Evolutionary conservation across 2,797 vertebrate genomes (phyloP).

Genomic region (Harpagifer antarcticus): DNA sequence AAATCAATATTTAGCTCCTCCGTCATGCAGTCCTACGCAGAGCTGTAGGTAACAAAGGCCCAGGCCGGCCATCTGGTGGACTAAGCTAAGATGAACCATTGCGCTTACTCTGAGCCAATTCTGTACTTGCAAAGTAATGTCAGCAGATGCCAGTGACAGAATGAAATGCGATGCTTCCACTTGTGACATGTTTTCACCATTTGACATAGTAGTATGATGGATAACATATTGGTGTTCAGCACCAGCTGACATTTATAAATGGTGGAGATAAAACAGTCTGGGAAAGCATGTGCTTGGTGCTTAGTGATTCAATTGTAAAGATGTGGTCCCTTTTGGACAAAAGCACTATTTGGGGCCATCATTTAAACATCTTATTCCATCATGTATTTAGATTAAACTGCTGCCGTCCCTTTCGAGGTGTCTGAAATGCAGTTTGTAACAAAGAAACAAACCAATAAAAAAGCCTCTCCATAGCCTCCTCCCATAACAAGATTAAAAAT

Average conservation of each 20-base stretch:
- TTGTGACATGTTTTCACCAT: slow-evolving; percentile 43
- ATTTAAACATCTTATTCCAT: not conserved
- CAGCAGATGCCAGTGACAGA: slow-evolving; percentile 55
- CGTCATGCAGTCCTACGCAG: slow-evolving; percentile 1
- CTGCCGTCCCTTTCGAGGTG: not conserved
- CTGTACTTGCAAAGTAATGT: slow-evolving; percentile 50
- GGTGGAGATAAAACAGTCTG: not conserved
- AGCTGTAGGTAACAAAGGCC: slow-evolving; percentile 34
- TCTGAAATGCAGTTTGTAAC: slow-evolving; percentile 4
- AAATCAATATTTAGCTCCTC: no score
- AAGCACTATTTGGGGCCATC: not conserved
- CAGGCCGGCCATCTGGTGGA: slow-evolving; percentile 41
- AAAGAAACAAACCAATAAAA: not conserved
- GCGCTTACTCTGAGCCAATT: slow-evolving; percentile 33
- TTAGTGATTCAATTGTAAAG: not conserved
- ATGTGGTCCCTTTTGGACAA: not conserved
- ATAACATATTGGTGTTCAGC: slow-evolving; percentile 36
- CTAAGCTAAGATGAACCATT: slow-evolving; percentile 32
- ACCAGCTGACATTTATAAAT: slow-evolving; percentile 12
- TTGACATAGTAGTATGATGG: slow-evolving; percentile 31
- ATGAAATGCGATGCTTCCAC: slow-evolving; percentile 44
- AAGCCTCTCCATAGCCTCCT: not conserved
- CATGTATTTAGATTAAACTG: not conserved
- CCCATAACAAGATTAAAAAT: not conserved
- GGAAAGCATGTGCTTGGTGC: not conserved